phyloP scores from a whole-genome alignment of 2,113 vertebrate species.

The Anguilla rostrata region DNA sequence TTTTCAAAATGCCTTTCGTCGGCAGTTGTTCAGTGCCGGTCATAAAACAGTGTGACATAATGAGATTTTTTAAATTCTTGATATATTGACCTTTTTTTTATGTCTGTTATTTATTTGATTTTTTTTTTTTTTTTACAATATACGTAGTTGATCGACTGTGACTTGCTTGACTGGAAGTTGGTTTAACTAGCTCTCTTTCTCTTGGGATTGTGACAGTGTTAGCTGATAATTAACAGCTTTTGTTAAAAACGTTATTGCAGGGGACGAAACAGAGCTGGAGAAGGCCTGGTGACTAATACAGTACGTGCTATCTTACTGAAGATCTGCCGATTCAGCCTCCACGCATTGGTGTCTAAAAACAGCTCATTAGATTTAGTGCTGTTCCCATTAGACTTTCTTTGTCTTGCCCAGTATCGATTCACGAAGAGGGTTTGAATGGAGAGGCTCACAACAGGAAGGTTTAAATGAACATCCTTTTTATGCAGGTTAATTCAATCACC shows the following conservation, averaged over 20 bases:
- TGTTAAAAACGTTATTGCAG: constrained; percentile 14
- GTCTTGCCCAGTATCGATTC: constrained; percentile 42
- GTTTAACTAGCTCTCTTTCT: not conserved
- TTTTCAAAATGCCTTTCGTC: not conserved
- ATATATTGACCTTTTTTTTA: not conserved
- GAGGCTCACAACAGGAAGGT: constrained; percentile 36
- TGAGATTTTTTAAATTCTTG: not conserved
- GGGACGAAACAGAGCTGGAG: constrained; percentile 3
- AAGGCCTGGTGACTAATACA: not conserved
- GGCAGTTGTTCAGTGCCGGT: not conserved
- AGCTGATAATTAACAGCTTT: constrained; percentile 11
- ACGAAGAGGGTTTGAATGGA: constrained; percentile 11
- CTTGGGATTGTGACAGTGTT: not conserved
- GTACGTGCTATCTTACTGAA: constrained; percentile 28
- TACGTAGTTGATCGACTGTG: not conserved
- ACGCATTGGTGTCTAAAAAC: constrained; percentile 22
- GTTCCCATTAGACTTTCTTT: constrained; percentile 30
- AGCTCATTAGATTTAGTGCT: constrained; percentile 43
- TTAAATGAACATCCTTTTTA: constrained; percentile 39
- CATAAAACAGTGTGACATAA: not conserved
- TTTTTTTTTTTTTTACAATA: not conserved
- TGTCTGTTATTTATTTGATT: too few species aligned
- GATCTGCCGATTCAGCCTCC: constrained; percentile 45
- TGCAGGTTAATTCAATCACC: constrained; percentile 22
- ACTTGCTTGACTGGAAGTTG: not conserved